These are phyloP conservation scores for Glareola pratincola DNA, from an alignment of 2,113 vertebrate genomes.

Conservation along the genomic window DNA sequence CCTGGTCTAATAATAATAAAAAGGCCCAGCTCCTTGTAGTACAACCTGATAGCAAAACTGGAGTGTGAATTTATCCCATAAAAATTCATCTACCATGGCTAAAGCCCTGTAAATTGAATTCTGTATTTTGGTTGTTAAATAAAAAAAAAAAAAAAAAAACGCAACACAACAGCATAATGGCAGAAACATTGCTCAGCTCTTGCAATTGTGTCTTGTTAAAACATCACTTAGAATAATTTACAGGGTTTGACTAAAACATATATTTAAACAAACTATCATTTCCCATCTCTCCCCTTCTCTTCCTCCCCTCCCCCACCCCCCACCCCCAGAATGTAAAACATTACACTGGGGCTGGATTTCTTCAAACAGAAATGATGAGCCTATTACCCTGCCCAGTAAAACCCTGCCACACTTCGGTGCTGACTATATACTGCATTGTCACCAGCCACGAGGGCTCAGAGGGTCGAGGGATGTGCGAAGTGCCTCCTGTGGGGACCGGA, in stretches of 20 bases:
- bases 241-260: constrained; percentile 13
- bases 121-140: constrained; percentile 49
- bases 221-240: constrained; percentile 26
- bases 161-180: background rate
- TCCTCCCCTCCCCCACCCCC: background rate
- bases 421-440: fast-evolving
- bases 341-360: background rate
- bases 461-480: background rate
- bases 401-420: background rate
- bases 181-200: constrained; percentile 8
- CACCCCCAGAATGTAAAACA: background rate
- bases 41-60: constrained; percentile 32
- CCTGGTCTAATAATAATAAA: constrained; percentile 56
- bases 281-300: background rate
- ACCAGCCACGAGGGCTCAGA: background rate
- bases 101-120: constrained; percentile 54
- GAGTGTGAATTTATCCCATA: constrained; percentile 52
- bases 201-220: constrained; percentile 23
- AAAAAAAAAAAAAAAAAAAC: too few relatives aligned
- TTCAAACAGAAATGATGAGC: background rate
- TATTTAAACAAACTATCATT: background rate
- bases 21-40: background rate
- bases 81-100: constrained; percentile 64
- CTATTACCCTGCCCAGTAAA: background rate
- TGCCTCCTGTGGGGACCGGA: background rate